Evolutionary conservation across 2,888 invertebrate genomes (phyloP), one percentile per base, ranked within the genome.

Genomic region (Paralinhomoeus sp.): DNA sequence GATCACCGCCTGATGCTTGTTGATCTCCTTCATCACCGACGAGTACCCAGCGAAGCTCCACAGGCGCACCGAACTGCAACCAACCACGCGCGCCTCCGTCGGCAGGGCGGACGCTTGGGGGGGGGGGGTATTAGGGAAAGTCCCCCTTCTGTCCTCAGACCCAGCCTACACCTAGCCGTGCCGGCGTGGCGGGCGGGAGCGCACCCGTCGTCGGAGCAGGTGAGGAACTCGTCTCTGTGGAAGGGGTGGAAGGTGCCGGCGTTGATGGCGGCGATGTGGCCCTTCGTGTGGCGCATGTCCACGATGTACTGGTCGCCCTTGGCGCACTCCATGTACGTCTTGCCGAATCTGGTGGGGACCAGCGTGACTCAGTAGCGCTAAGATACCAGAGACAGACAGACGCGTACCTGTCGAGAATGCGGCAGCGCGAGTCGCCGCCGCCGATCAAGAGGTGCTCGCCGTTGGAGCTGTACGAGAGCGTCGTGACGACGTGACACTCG

Each of bases 191-290:
- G n/a, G n/a, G n/a, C n/a, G n/a, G n/a, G 42, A 24, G 17, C 60
- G 53, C 50, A 70, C 68, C 87, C 80, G 61, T 99, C 97, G 57
- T 81, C 76, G 0, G 87, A 78, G 53, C 83, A 80, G 0, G 97
- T 97, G 54, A 93, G 68, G 64, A 97, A 99, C 63, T 93, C 87
- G 51, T 84, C 80, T 47, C 77, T 75, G 2, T 74, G 72, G 51
- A 78, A 76, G 0, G 93, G 93, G 68, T 91, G 84, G 85, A 91
- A 97, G 59, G 78, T 77, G 1, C 91, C 82, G 43, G 76, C 73
- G 55, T 84, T 83, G 3, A 97, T 65, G 27, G 82, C 75, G 0
- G 89, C 83, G 1, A 82, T 80, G 63, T 97, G 97, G 0, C 97
- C 93, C 62, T 82, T 87, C 0, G 89, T 89, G 55, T 72, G 74